Conservation (phyloP, 92 coral and sea anemone genomes). For the Micromussa lordhowensis region DNA sequence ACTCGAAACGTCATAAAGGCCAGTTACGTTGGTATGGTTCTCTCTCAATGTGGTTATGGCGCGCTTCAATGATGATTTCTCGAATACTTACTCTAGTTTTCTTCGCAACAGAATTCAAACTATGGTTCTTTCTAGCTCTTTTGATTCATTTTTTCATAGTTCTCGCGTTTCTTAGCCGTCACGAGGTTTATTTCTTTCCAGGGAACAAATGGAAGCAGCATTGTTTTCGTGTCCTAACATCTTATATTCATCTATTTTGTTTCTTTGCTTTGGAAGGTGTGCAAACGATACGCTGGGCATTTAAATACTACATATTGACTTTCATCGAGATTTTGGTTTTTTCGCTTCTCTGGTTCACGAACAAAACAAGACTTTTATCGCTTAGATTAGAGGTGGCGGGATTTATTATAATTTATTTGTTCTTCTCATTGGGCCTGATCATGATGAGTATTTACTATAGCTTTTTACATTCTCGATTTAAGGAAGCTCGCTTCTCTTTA, state of each 20-base stretch:
- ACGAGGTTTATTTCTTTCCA: constrained; percentile 78
- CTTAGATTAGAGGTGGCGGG: constrained; percentile 77
- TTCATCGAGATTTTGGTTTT: constrained; percentile 70
- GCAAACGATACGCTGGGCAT: constrained; percentile 75
- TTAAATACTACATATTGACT: constrained; percentile 61
- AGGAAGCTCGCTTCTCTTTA: constrained; percentile 65
- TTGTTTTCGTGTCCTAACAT: constrained; percentile 70
- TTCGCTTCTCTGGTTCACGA: constrained; percentile 81
- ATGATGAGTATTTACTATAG: constrained; percentile 79
- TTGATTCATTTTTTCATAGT: constrained; percentile 59
- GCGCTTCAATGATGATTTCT: constrained; percentile 80
- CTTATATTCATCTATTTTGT: constrained; percentile 84
- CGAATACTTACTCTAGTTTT: constrained; percentile 81
- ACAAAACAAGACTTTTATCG: constrained; percentile 54
- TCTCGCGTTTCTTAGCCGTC: constrained; percentile 52
- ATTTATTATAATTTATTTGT: constrained; percentile 60
- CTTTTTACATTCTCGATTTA: constrained; percentile 78
- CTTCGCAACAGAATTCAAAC: constrained; percentile 80
- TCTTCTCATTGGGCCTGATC: constrained; percentile 55
- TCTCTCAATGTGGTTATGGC: constrained; percentile 86
- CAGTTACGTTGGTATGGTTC: constrained; percentile 86
- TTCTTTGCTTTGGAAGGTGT: constrained; percentile 79
- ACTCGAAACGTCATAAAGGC: constrained; percentile 84
- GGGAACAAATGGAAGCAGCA: constrained; percentile 66
- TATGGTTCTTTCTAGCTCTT: constrained; percentile 77